phyloP scores from a whole-genome alignment of 2,113 vertebrate species.

The Chlorodrepanis virens region DNA sequence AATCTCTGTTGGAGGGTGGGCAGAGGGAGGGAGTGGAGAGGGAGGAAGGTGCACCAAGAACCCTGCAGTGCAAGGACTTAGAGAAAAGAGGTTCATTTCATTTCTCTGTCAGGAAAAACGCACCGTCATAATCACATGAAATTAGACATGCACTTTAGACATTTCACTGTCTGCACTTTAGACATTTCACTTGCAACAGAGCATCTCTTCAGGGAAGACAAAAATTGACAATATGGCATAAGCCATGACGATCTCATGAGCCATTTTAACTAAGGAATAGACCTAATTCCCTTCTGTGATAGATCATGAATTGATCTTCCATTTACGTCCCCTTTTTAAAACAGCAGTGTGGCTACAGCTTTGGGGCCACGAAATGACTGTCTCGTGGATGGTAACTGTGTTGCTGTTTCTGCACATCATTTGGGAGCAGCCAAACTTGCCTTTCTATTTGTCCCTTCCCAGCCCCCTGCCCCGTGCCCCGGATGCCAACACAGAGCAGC shows the following conservation, averaged over 20 bases:
- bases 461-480: not conserved
- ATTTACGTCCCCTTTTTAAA: not conserved
- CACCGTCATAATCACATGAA: slow-evolving; percentile 12
- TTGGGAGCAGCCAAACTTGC: not conserved
- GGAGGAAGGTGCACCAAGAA: not conserved
- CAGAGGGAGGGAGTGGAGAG: too few relatives aligned
- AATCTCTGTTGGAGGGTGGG: not conserved
- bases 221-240: not conserved
- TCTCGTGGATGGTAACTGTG: not conserved
- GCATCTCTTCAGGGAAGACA: slow-evolving; percentile 28
- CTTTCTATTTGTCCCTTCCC: not conserved
- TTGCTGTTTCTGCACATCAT: not conserved
- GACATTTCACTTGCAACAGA: slow-evolving; percentile 35
- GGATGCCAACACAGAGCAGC: not conserved
- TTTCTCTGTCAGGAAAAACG: slow-evolving; percentile 37
- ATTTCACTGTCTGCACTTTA: slow-evolving; percentile 41
- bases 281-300: slow-evolving; percentile 16
- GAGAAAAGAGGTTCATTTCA: not conserved
- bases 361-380: not conserved
- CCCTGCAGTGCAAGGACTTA: not conserved
- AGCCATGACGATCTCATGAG: slow-evolving; percentile 34
- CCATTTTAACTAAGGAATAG: slow-evolving; percentile 39
- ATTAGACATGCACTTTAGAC: not conserved
- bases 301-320: not conserved
- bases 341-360: not conserved